Evolutionary conservation across 1,140 invertebrate genomes (phyloP), one percentile per base, ranked within the genome.

Genomic region (Drosophila ficusphila): DNA sequence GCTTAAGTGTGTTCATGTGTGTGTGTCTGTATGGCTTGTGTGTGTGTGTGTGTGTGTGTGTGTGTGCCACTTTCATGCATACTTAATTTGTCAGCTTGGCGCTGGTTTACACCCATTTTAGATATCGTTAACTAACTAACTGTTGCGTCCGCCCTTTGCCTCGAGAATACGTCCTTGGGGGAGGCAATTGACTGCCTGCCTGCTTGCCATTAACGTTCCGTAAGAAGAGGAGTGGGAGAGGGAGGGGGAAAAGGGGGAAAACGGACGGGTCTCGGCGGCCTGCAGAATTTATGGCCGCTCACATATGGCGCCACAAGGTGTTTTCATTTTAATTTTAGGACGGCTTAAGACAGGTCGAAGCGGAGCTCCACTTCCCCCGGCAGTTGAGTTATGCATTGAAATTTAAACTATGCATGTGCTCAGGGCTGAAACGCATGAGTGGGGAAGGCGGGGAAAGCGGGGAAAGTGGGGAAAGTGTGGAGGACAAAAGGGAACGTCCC

Each of bases 71-170:
- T 77, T 77, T 75, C 81, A 88, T 88, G 81, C 81, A 88, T 88
- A 81, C 82, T 88, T 77, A 88, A 86, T 82, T 81, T 88, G 73
- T 77, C 62, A 81, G 81, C 62, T 88, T 81, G 57, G 16, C 71
- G 42, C 56, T 46, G 79, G 62, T 70, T 88, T 65, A 62, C 61
- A 86, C 49, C 60, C 51, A 79, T 76, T 85, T 82, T 56, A 61
- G 53, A 60, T 74, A 46, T 51, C 74, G 69, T 78, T 77, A 69
- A 73, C 73, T 72, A 81, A 61, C 72, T 81, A 86, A 86, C 82
- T 86, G 82, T 88, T 86, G 82, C 82, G 33, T 42, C 44, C 67
- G 21, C 31, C 16, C 46, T 6, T n/a, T n/a, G n/a, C 7, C 23
- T 2, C 4, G 19, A 39, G 27, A 18, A 39, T 4, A 9, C 3